These are phyloP conservation scores for Pseudomyrmex concolor DNA, from an alignment of 1,140 invertebrate species.

Conservation along the genomic window DNA sequence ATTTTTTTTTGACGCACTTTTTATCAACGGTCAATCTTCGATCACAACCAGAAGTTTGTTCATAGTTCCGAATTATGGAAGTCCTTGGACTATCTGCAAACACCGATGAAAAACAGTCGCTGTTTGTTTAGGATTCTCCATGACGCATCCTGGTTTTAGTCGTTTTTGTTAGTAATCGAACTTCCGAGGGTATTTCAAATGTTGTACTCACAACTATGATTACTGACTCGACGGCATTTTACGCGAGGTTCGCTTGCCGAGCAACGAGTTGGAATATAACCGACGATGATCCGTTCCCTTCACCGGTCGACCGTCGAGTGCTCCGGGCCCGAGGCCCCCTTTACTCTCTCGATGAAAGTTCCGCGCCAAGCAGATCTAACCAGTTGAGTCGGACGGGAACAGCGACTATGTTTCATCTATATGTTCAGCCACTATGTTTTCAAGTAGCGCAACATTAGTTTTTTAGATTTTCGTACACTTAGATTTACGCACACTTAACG, in stretches of 20 bases:
- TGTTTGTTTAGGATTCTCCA: slow-evolving; percentile 23
- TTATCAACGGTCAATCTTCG: neutral
- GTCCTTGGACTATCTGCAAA: neutral
- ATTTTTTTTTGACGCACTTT: neutral
- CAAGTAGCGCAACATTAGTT: slow-evolving; percentile 22
- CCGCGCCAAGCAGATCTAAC: slow-evolving; percentile 48
- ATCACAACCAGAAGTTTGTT: neutral
- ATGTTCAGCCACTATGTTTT: slow-evolving; percentile 37
- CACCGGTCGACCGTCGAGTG: slow-evolving; percentile 81
- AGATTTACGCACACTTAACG: neutral
- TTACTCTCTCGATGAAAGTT: slow-evolving; percentile 73
- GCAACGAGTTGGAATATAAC: slow-evolving; percentile 20
- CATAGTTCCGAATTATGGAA: neutral
- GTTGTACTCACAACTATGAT: neutral
- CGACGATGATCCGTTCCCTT: slow-evolving; percentile 80
- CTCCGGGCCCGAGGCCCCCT: slow-evolving; percentile 63
- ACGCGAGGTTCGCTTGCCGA: slow-evolving; percentile 32
- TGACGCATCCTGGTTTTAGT: neutral
- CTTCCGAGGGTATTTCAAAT: neutral
- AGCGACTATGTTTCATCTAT: slow-evolving; percentile 16
- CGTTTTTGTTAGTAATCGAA: neutral
- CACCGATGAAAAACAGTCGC: neutral
- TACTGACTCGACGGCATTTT: slow-evolving; percentile 64
- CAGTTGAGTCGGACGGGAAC: slow-evolving; percentile 30
- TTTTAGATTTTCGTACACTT: neutral